Base-by-base conservation (phyloP, 2,888 invertebrate species). In the Proisotoma minuta region DNA sequence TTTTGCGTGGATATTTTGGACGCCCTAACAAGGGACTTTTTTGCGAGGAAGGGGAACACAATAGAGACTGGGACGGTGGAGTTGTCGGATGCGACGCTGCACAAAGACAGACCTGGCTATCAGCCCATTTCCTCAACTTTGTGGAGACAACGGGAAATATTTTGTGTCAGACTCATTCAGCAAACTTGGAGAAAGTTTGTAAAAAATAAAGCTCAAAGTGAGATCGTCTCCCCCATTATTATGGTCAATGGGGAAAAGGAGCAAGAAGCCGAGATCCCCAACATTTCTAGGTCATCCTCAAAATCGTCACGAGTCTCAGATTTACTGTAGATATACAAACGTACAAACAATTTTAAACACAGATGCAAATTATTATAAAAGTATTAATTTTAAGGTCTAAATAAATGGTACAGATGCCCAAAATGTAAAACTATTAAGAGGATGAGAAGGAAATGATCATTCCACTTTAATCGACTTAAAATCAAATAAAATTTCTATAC, bases 21-120 rank as follows among this genome's bases (percentile, higher is more conserved):
- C 82, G 96, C 96, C 71, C 85, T 98, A 75, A 97, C 98, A 67
- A 95, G 95, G 81, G 95, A 97, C 85, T 97, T 97, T 84, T 93
- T 98, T 81, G 96, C 93, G 73, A 85, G 96, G 66, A 96, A 96
- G 28, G 66, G 66, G 23, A 93, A 91, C 80, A 89, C 91, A 10
- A 93, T 95, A 76, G 94, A 94, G 79, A 94, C 94, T 79, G 93
- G 93, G 79, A 87, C 91, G 60, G 89, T 87, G 66, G 93, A 93
- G 78, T 80, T 93, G 73, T 86, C 84, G 69, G 93, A 93, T 80
- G 91, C 90, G 70, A 89, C 87, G 68, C 82, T 89, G 27, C 82
- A 90, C 72, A 89, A 90, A 49, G 91, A 89, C 77, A 90, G 91
- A 78, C 86, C 85, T 69, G 92, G 92, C 74, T 96, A 95, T 81